A percentile compares a stretch with the other conserved stretches of the same genome.
Evolutionary conservation across 2,888 invertebrate genomes (phyloP).

Genomic region (Falcaria lacertinaria): DNA sequence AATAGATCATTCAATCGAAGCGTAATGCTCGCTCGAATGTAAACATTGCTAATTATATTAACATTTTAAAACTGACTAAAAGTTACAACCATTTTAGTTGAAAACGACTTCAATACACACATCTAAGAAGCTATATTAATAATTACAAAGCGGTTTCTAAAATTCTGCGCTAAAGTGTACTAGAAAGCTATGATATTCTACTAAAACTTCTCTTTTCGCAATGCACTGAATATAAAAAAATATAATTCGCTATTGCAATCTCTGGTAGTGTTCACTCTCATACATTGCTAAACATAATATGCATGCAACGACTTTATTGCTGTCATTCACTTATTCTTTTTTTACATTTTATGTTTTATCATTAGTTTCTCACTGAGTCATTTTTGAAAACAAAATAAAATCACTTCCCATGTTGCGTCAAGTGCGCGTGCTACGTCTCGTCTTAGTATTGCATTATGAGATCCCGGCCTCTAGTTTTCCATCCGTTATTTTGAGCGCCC

Average conservation of each 20-base stretch:
- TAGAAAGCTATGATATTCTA: constrained; percentile 37
- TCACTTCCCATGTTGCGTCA: constrained; percentile 69
- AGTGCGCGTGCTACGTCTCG: constrained; percentile 49
- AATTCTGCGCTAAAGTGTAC: constrained; percentile 44
- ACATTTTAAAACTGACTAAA: constrained; percentile 49
- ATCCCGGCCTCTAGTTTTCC: constrained; percentile 73
- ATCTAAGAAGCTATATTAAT: constrained; percentile 50
- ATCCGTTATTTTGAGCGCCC: constrained; percentile 73
- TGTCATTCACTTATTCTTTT: constrained; percentile 66
- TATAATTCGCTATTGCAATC: constrained; percentile 74
- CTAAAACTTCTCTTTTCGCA: constrained; percentile 41
- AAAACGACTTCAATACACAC: constrained; percentile 55
- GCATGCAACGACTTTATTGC: constrained; percentile 54
- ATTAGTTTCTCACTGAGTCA: constrained; percentile 49
- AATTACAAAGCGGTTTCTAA: constrained; percentile 53
- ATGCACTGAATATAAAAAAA: constrained; percentile 69
- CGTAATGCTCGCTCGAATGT: constrained; percentile 28
- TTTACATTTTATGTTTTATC: constrained; percentile 59
- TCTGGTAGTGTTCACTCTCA: constrained; percentile 62
- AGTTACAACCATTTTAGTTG: constrained; percentile 54
- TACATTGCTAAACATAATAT: constrained; percentile 55
- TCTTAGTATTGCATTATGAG: constrained; percentile 67
- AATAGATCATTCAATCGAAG: constrained; percentile 11
- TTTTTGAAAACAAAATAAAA: constrained; percentile 74
- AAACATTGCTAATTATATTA: constrained; percentile 45